Conservation (phyloP, 2,888 invertebrate species). For the Tyria jacobaeae region DNA sequence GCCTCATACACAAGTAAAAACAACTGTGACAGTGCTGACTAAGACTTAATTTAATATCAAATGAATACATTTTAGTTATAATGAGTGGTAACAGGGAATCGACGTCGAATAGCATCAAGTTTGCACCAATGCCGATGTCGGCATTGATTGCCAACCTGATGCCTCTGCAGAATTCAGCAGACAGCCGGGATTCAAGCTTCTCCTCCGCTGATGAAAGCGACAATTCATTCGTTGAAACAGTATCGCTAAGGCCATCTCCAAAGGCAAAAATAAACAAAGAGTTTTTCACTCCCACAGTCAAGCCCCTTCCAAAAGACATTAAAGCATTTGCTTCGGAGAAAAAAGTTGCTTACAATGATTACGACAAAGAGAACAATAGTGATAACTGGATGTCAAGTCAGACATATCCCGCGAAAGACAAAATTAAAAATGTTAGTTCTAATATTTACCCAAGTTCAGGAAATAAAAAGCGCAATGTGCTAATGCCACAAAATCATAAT, state of each 20-base stretch:
- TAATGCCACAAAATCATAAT: constrained; percentile 58
- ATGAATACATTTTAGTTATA: constrained; percentile 29
- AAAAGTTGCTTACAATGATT: constrained; percentile 54
- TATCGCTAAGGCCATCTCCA: constrained; percentile 58
- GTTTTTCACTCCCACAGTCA: constrained; percentile 63
- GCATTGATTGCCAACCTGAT: constrained; percentile 76
- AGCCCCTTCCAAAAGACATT: constrained; percentile 56
- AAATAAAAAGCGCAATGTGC: constrained; percentile 57
- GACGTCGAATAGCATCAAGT: constrained; percentile 77
- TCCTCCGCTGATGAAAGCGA: constrained; percentile 73
- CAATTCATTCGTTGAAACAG: constrained; percentile 66
- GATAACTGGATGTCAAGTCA: constrained; percentile 57
- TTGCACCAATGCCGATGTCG: constrained; percentile 81
- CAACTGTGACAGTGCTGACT: constrained; percentile 14
- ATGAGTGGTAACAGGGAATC: constrained; percentile 76
- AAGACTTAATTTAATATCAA: constrained; percentile 15
- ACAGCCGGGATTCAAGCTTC: constrained; percentile 69
- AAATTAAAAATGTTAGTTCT: constrained; percentile 46
- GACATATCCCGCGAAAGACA: constrained; percentile 62
- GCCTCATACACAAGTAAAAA: constrained; percentile 2
- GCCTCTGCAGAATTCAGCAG: constrained; percentile 64
- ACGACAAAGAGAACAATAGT: constrained; percentile 69
- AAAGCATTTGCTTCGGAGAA: constrained; percentile 69
- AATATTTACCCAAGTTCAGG: constrained; percentile 54
- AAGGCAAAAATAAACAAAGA: constrained; percentile 53